These are phyloP conservation scores for Rhynchopsitta pachyrhyncha DNA, from an alignment of 2,113 vertebrate genomes.

Conservation along the genomic window DNA sequence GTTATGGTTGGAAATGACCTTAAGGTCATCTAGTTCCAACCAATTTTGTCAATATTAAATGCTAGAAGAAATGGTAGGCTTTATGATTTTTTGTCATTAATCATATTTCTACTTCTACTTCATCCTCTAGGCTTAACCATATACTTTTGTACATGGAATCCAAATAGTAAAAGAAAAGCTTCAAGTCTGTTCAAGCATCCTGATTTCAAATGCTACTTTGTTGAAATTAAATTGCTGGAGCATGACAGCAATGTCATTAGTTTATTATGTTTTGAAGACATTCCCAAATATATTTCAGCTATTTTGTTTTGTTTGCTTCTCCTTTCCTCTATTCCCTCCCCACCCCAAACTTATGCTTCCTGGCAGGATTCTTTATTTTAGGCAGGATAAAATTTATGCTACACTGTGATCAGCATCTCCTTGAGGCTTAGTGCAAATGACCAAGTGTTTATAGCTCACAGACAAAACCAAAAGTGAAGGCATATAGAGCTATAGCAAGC, in stretches of 20 bases:
- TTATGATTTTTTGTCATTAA: neutral
- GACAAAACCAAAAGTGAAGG: neutral
- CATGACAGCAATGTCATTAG: neutral
- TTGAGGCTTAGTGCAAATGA: neutral
- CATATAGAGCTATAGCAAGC: neutral
- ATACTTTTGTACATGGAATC: neutral
- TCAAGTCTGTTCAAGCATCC: neutral
- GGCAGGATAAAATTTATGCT: neutral
- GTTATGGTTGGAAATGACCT: too few relatives aligned
- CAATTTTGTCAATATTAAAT: neutral
- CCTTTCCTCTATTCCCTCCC: neutral
- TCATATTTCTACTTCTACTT: neutral
- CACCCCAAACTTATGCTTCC: neutral
- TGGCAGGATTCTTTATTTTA: neutral
- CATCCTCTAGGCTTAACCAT: neutral
- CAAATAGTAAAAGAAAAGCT: neutral
- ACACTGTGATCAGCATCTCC: accelerated
- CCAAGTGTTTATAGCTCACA: neutral
- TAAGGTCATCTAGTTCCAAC: too few relatives aligned
- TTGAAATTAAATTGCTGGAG: neutral
- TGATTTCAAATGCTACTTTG: neutral
- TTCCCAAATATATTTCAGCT: neutral
- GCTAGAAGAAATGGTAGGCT: neutral
- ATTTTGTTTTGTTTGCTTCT: neutral
- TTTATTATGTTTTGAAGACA: neutral